phyloP scores from a whole-genome alignment of 2,797 vertebrate genomes.

The Eulemur albifrons region DNA sequence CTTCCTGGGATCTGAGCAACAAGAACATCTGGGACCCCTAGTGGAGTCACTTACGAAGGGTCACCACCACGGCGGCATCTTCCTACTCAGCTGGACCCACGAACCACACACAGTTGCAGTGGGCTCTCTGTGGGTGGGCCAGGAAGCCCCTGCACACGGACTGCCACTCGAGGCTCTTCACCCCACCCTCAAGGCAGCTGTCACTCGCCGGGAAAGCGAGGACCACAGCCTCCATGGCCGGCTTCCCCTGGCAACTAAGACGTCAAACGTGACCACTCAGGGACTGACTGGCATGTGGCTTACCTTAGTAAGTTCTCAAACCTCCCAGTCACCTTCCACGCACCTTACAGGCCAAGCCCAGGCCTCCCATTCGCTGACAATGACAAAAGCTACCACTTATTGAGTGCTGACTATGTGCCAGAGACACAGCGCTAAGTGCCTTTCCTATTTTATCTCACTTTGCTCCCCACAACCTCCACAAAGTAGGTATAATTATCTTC shows the following conservation, averaged over 20 bases:
- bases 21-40: not conserved
- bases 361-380: not conserved
- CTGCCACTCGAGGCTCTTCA: too few species aligned
- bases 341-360: not conserved
- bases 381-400: not conserved
- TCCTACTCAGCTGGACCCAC: not conserved
- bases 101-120: accelerated
- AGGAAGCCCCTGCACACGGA: not conserved
- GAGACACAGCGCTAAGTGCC: not conserved
- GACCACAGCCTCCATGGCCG: not conserved
- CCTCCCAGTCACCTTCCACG: not conserved
- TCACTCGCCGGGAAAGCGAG: not conserved
- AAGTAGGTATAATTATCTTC: not conserved
- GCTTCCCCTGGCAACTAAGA: not conserved
- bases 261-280: not conserved
- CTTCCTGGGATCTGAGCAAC: not conserved
- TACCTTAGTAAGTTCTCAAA: not conserved
- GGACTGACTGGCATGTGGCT: too few species aligned
- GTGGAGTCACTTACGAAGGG: not conserved
- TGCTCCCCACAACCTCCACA: not conserved
- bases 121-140: not conserved
- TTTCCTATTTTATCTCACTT: not conserved
- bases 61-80: not conserved
- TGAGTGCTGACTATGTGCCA: not conserved
- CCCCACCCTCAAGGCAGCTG: too few species aligned